These are phyloP conservation scores for Cecropterus lyciades DNA, from an alignment of 1,140 invertebrate genomes.

Conservation along the genomic window DNA sequence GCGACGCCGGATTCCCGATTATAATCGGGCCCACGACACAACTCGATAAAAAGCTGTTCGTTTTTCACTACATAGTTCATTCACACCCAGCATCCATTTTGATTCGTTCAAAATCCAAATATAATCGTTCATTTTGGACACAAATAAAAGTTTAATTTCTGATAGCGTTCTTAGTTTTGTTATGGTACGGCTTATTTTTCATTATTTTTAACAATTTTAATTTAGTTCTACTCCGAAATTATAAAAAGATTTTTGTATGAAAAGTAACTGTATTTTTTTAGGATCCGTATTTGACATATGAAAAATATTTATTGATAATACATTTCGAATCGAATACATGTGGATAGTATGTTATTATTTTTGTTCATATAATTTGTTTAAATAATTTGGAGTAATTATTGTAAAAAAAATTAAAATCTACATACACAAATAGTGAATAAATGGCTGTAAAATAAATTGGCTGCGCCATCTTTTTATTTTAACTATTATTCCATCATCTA, in stretches of 20 bases:
- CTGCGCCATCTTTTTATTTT: neutral
- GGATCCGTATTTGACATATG: too few species aligned
- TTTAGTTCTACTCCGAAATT: too few species aligned
- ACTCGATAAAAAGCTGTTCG: conserved; percentile 82
- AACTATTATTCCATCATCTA: neutral
- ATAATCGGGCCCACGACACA: conserved; percentile 79
- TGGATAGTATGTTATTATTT: too few species aligned
- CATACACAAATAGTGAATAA: too few species aligned
- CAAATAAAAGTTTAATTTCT: conserved; percentile 65
- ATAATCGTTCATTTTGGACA: conserved; percentile 79
- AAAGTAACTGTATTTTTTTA: too few species aligned
- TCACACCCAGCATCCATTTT: conserved; percentile 85
- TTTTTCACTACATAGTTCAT: conserved; percentile 84
- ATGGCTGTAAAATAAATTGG: neutral
- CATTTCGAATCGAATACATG: too few species aligned
- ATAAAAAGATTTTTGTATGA: too few species aligned
- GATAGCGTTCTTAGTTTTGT: conserved; percentile 65
- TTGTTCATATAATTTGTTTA: too few species aligned
- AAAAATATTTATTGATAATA: too few species aligned
- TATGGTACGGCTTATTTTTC: conserved; percentile 45
- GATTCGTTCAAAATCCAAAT: conserved; percentile 85
- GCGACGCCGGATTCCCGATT: conserved; percentile 75
- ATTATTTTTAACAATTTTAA: neutral
- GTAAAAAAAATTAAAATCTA: too few species aligned
- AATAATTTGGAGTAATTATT: too few species aligned